Base-by-base conservation (phyloP, 1,140 invertebrate genomes). In the Drosophila albomicans region DNA sequence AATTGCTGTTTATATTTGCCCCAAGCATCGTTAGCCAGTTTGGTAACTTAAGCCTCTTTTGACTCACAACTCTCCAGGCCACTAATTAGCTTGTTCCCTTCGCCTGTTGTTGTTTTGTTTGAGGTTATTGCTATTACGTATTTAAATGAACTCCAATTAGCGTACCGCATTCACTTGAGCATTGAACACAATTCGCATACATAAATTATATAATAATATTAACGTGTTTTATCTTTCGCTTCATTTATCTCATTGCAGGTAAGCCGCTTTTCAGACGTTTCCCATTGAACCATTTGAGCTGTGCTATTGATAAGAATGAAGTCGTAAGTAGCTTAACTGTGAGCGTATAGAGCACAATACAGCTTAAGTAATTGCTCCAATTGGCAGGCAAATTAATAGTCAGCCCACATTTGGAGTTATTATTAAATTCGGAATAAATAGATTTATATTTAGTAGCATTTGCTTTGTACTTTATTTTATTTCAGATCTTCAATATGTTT, bases 111-210 rank as follows among this genome's bases (percentile, higher is more conserved):
- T 79, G 52, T 56, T 71, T 54, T 69, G 66, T 75, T 13, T 48
- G 13, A 16, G 11, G 16, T 57, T 54, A 54, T 57, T 57, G 54
- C 35, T 25, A 57, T 57, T 70, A 41, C 63, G 79, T 74, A 89
- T 81, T 88, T 70, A 77, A 82, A 82, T 70, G 13, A 72, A 57
- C 63, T 59, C 70, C 78, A 89, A 88, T 89, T 88, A 66, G 85
- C 56, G 80, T 75, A 67, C 25, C 32, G 48, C 15, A 48, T 54
- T 62, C 57, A 61, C 28, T 32, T 45, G 25, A 13, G 25, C 41
- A 35, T 43, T 45, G 35, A 13, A 32, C 41, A 35, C 52, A 35
- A 20, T 49, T 64, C n/a, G 51, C 63, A 82, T 82, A 45, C 48
- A 52, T 68, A 46, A 59, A 15, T 4, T 45, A 59, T 41, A 30